Percentiles rank a stretch among this genome's conserved stretches.
phyloP scores from a whole-genome alignment of 30 jellyfish, hydroid and myxozoan species.

The Aurelia coerulea region DNA sequence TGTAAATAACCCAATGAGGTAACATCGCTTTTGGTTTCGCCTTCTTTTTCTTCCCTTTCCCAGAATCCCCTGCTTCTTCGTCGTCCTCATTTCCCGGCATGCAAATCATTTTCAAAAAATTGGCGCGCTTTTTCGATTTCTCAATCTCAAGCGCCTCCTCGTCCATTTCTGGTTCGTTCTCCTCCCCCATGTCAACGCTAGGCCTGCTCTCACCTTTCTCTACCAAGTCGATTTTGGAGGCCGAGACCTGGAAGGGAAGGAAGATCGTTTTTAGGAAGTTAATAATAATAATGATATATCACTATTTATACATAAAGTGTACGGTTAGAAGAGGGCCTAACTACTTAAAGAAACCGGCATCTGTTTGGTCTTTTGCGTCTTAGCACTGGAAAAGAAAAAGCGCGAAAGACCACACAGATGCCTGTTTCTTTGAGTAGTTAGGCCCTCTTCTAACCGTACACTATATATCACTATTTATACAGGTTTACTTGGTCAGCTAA shows the following conservation, averaged over 20 bases:
- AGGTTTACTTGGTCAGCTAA: too few relatives aligned
- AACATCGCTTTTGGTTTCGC: conserved; percentile 63
- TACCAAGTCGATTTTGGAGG: conserved; percentile 6
- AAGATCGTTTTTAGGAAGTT: too few relatives aligned
- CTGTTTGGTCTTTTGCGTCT: too few relatives aligned
- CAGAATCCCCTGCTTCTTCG: conserved; percentile 58
- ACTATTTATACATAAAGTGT: too few relatives aligned
- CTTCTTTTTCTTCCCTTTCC: conserved; percentile 62
- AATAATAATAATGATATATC: too few relatives aligned
- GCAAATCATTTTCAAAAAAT: conserved; percentile 75
- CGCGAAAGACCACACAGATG: too few relatives aligned
- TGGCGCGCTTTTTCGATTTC: conserved; percentile 57
- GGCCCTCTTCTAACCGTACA: too few relatives aligned
- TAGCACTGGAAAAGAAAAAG: too few relatives aligned
- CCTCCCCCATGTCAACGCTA: neutral
- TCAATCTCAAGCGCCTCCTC: neutral
- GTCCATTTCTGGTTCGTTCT: neutral
- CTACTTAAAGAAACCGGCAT: too few relatives aligned
- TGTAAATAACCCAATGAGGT: conserved; percentile 94
- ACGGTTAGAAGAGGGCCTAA: too few relatives aligned
- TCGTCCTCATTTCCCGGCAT: conserved; percentile 88
- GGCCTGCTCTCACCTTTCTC: conserved; percentile 22
- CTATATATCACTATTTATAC: too few relatives aligned
- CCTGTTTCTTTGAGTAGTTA: too few relatives aligned
- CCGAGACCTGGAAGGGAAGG: neutral